Evolutionary conservation across 2,888 invertebrate species (phyloP).

Genomic region (Odontomyia ornata): DNA sequence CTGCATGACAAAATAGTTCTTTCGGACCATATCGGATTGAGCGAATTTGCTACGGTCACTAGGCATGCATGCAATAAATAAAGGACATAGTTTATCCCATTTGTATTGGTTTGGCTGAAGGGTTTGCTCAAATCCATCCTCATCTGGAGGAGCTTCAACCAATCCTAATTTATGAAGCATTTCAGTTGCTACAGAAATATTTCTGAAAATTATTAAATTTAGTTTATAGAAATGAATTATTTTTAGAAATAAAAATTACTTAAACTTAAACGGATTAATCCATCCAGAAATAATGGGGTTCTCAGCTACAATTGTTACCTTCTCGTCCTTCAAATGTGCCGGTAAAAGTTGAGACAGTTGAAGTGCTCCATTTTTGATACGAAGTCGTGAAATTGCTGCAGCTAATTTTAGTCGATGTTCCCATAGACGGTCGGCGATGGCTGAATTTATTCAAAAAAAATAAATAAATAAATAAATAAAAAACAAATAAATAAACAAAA

Average conservation of each 20-base stretch:
- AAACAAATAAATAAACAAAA: no score
- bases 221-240: not conserved
- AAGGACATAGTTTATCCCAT: constrained; percentile 66
- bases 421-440: constrained; percentile 73
- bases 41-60: constrained; percentile 67
- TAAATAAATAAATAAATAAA: not conserved
- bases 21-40: constrained; percentile 67
- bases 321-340: constrained; percentile 74
- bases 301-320: constrained; percentile 68
- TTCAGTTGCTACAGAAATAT: constrained; percentile 50
- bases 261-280: constrained; percentile 79
- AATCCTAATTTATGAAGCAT: constrained; percentile 47
- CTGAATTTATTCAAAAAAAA: constrained; percentile 53
- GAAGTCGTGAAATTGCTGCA: constrained; percentile 78
- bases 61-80: constrained; percentile 68
- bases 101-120: constrained; percentile 58
- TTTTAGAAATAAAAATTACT: constrained; percentile 61
- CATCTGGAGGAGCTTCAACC: constrained; percentile 51
- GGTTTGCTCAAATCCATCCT: constrained; percentile 48
- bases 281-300: constrained; percentile 75
- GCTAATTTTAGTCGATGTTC: constrained; percentile 74
- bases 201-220: constrained; percentile 50
- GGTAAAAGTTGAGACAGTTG: constrained; percentile 76
- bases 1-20: constrained; percentile 69
- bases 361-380: constrained; percentile 78